A percentile compares a stretch with the other conserved stretches of the same genome.
Evolutionary conservation across 2,888 invertebrate species (phyloP).

Genomic region (Rhopalosiphum nymphaeae): DNA sequence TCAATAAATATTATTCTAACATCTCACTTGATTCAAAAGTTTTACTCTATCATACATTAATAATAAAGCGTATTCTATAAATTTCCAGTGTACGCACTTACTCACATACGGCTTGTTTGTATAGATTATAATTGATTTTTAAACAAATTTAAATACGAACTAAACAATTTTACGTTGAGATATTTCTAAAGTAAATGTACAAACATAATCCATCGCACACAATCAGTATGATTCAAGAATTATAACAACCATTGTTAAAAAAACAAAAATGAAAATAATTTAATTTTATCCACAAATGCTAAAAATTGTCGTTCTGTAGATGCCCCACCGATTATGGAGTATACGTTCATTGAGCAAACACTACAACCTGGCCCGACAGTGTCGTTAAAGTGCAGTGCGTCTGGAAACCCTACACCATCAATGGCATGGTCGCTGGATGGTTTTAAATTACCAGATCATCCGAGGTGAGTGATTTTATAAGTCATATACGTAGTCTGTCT

Average conservation of each 20-base stretch:
- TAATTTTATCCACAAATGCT: background rate
- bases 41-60: background rate
- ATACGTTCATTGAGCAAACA: constrained; percentile 84
- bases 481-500: background rate
- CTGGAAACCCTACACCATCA: constrained; percentile 83
- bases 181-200: background rate
- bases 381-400: constrained; percentile 82
- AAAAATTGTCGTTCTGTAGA: constrained; percentile 71
- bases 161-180: background rate
- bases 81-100: background rate
- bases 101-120: background rate
- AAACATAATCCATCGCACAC: background rate
- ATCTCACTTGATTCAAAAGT: background rate
- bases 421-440: constrained; percentile 83
- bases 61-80: background rate
- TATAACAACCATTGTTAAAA: background rate
- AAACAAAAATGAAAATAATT: background rate
- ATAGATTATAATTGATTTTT: constrained; percentile 1
- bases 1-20: background rate
- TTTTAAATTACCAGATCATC: constrained; percentile 77
- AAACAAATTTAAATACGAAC: background rate
- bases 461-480: constrained; percentile 69
- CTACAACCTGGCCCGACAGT: constrained; percentile 84
- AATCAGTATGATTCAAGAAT: background rate
- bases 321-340: constrained; percentile 80